Conservation (phyloP, 1,140 invertebrate genomes). For the Carposina sasakii region DNA sequence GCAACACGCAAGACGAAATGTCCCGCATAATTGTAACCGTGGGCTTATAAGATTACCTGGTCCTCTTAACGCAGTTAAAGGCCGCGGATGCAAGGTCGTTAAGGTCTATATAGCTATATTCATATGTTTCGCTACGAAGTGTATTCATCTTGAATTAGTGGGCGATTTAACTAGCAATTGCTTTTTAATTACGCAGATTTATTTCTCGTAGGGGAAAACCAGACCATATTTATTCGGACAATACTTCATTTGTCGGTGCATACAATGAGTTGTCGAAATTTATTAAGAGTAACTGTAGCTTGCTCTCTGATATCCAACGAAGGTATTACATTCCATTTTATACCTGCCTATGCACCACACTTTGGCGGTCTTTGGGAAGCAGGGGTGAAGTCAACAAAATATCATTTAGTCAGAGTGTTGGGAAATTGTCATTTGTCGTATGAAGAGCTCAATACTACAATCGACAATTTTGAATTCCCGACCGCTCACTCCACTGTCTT, state of each 20-base stretch:
- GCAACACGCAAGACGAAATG: no score
- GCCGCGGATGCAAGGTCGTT: background rate
- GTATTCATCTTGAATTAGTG: slow-evolving; percentile 37
- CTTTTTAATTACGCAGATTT: slow-evolving; percentile 22
- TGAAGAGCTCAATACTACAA: slow-evolving; percentile 16
- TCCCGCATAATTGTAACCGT: no score
- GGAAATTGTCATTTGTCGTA: slow-evolving; percentile 13
- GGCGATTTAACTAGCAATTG: slow-evolving; percentile 26
- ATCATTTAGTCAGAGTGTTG: slow-evolving; percentile 21
- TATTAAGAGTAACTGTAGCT: slow-evolving; percentile 12
- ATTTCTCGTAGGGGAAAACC: slow-evolving; percentile 31
- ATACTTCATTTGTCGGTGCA: slow-evolving; percentile 34
- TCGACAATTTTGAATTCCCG: slow-evolving; percentile 14
- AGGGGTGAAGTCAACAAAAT: slow-evolving; percentile 13
- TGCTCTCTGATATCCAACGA: slow-evolving; percentile 12
- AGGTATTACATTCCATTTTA: slow-evolving; percentile 27
- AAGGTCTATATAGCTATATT: slow-evolving; percentile 1
- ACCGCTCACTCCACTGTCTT: slow-evolving; percentile 25
- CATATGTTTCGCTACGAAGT: slow-evolving; percentile 13
- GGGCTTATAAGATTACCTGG: no score
- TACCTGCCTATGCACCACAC: slow-evolving; percentile 21
- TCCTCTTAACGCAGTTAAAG: no score
- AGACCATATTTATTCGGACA: slow-evolving; percentile 29
- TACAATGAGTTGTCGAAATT: slow-evolving; percentile 20
- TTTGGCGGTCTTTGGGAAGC: slow-evolving; percentile 17